Evolutionary conservation across 2,113 vertebrate species (phyloP), one percentile per base, ranked within the genome.

Genomic region (Gymnorhina tibicen): DNA sequence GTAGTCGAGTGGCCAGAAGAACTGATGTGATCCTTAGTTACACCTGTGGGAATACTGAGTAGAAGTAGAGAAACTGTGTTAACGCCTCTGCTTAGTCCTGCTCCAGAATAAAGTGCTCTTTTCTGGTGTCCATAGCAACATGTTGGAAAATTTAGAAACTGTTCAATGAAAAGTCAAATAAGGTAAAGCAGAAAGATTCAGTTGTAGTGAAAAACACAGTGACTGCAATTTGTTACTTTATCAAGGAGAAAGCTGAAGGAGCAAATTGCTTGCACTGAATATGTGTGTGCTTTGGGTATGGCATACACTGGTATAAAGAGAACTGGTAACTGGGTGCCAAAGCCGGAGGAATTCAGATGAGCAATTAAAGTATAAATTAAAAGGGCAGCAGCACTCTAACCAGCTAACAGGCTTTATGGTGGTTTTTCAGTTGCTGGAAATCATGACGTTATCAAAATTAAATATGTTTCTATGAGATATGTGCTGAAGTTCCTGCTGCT

Each of bases 211-310:
- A 73, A 82, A 79, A 32, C 33, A 22, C 23, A 28, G 47, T 33
- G 50, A 27, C 37, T 37, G 32, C 49, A 35, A 1, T 58, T 80
- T 52, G 13, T 74, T 55, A 16, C 52, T 90, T 70, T 46, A 49
- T 55, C 55, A 41, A 63, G 62, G 69, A 76, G 32, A 52, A 64
- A 27, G 18, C 32, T 67, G 52, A 67, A 87, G 39, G 81, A 73
- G 18, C 68, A 87, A 55, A 59, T 59, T 39, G 14, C 62, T 72
- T 41, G 47, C 9, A 1, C 39, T 55, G 27, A 68, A 47, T 27
- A 5, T 0, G 0, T 75, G 22, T 0, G 0, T 39, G 23, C 4
- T 0, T 30, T 64, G n/a, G 19, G 8, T 60, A 5, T 47, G n/a
- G 39, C 35, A 5, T 50, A 12, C 6, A 2, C 39, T 14, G 5